Evolutionary conservation across 2,113 vertebrate genomes (phyloP), one percentile per base, ranked within the genome.

Genomic region (Platanista minor): DNA sequence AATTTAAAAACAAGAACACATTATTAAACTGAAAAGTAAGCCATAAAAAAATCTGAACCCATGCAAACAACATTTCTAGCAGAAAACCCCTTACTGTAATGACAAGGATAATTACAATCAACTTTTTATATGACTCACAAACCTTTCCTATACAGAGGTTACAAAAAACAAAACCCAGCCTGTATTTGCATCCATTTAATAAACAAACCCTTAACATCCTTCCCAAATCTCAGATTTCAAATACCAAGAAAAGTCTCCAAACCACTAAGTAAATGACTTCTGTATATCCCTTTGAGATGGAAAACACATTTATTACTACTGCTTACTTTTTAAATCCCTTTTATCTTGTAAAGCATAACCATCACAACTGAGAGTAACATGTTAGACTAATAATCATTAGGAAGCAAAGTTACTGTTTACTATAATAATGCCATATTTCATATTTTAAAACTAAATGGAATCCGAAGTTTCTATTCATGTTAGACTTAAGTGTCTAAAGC

Each of bases 1-100:
- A 85, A 91, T 93, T 80, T 95, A 54, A 96, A 97, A 97, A 97
- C 74, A 97, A 94, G 96, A 95, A 62, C 69, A 84, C 81, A 66
- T 93, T 97, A 96, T 96, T 97, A 85, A 96, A 87, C 61, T 96
- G 62, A 90, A 97, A 97, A 96, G 75, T 49, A 93, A 93, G 72
- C 61, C 86, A 95, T 71, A n/a, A 88, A 90, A 82, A 97, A 92
- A 87, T 25, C 33, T 39, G 92, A 94, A 77, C 81, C 80, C 75
- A 87, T 41, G 39, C 64, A 92, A 83, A 89, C 29, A 93, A 91
- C 82, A 94, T 91, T 95, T 67, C 69, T 61, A 95, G 84, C 49
- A 93, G 69, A 97, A 97, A 96, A 97, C 49, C 39, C 43, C 89
- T 33, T 62, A 94, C n/a, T 78, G 59, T 88, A 46, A 80, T 64